phyloP scores from a whole-genome alignment of 2,888 invertebrate genomes.

The Morinoia aosen region DNA sequence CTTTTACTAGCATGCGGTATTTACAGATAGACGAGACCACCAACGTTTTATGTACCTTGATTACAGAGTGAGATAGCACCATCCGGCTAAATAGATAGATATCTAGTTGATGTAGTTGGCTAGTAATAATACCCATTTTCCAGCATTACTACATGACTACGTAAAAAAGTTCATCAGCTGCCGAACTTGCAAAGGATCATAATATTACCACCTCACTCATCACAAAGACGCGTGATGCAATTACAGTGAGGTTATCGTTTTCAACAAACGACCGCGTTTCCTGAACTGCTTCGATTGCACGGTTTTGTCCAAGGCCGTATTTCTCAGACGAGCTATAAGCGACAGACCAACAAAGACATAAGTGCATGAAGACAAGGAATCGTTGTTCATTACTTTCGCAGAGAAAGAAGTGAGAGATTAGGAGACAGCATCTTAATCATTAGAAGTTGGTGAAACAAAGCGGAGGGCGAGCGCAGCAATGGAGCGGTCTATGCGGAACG shows the following conservation, averaged over 20 bases:
- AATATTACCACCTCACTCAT: too few relatives aligned
- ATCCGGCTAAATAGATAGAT: not conserved
- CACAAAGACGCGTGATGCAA: too few relatives aligned
- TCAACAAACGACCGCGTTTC: not conserved
- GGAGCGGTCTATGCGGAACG: constrained; percentile 3
- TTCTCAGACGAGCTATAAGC: not conserved
- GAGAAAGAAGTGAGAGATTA: not conserved
- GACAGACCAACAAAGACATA: not conserved
- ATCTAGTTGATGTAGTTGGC: too few relatives aligned
- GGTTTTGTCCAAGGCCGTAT: not conserved
- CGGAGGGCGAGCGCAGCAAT: not conserved
- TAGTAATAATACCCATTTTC: too few relatives aligned
- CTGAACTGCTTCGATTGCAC: not conserved
- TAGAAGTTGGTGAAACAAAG: not conserved
- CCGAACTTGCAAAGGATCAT: too few relatives aligned
- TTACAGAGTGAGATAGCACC: not conserved
- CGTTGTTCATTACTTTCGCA: not conserved
- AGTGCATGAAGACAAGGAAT: not conserved
- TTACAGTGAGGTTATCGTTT: not conserved
- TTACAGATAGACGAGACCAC: not conserved
- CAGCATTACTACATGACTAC: too few relatives aligned
- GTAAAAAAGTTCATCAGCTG: too few relatives aligned
- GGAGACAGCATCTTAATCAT: not conserved
- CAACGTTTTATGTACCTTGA: not conserved
- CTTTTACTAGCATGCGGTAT: too few relatives aligned